Conservation (phyloP, 2,888 invertebrate species). For the Tanytarsus gracilentus region DNA sequence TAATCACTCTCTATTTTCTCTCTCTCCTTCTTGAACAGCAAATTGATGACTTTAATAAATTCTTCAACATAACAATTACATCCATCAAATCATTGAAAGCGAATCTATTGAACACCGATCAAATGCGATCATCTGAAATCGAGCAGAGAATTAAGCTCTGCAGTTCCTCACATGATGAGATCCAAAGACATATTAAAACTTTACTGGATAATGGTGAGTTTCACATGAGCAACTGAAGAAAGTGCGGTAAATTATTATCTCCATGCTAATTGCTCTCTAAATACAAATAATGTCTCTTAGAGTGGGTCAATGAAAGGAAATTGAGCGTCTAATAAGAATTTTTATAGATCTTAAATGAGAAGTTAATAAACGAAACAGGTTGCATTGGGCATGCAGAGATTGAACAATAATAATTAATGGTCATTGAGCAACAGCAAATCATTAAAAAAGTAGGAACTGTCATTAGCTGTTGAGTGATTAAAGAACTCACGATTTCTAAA, state of each 20-base stretch:
- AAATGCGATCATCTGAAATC: conserved; percentile 49
- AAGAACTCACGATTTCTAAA: no score
- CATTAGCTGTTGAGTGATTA: no score
- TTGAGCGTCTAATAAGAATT: not conserved
- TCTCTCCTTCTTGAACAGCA: conserved; percentile 43
- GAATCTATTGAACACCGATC: conserved; percentile 48
- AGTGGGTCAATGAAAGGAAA: conserved; percentile 25
- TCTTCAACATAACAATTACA: conserved; percentile 49
- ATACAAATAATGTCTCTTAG: not conserved
- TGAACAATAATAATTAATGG: no score
- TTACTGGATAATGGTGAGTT: conserved; percentile 46
- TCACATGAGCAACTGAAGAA: not conserved
- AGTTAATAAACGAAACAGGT: not conserved
- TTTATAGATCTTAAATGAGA: not conserved
- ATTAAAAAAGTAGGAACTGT: no score
- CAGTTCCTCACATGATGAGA: conserved; percentile 47
- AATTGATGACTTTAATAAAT: conserved; percentile 58
- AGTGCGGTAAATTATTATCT: no score
- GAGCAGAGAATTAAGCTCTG: conserved; percentile 49
- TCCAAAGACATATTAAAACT: conserved; percentile 45
- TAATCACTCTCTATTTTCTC: conserved; percentile 14
- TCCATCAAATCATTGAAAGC: conserved; percentile 55
- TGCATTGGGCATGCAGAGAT: no score
- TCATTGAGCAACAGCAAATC: no score
- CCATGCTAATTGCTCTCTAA: no score